Evolutionary conservation across 2,888 invertebrate species (phyloP), one percentile per base, ranked within the genome.

Genomic region (Creontiades dilutus): DNA sequence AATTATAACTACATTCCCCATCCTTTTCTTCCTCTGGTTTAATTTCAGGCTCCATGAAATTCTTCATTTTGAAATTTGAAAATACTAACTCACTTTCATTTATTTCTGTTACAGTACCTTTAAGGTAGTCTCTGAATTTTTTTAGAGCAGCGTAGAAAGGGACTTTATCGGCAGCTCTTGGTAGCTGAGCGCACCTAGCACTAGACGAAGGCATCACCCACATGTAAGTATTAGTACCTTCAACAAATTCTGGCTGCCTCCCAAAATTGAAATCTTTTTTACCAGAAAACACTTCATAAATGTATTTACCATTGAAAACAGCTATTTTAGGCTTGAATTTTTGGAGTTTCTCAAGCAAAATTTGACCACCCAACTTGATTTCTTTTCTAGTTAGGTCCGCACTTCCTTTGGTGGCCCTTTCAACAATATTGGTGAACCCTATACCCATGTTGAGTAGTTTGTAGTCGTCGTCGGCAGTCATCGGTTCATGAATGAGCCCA

Each of bases 191-290:
- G 94, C 98, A 99, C 89, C 99, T 95, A 84, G 99, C 99, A 93
- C 98, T 98, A 86, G 99, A 99, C 88, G 99, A 99, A 91, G 99
- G 99, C 99, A 99, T 99, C 93, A 99, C 99, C 97, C 98, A 99
- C 95, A 99, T 97, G 93, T 97, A 97, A 98, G 98, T 98, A 93
- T 97, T 97, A 76, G 98, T 98, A 91, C 98, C 98, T 92, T 98
- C 97, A 78, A 99, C 96, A 91, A 96, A 95, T 93, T 98, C 98
- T 0, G 98, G 98, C 93, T 99, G 99, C 92, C 98, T 96, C 75
- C 99, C 99, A 94, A 99, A 98, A 93, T 97, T 96, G 94, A 99
- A 99, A 94, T 99, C 98, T 94, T 99, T 99, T 94, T 98, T 98
- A 19, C 98, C 99, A 90, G 97, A 97, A 94, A 98, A 99, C 84